Percentiles rank a stretch among this genome's conserved stretches.
phyloP scores from a whole-genome alignment of 2,113 vertebrate genomes.

The Tringa solitaria region DNA sequence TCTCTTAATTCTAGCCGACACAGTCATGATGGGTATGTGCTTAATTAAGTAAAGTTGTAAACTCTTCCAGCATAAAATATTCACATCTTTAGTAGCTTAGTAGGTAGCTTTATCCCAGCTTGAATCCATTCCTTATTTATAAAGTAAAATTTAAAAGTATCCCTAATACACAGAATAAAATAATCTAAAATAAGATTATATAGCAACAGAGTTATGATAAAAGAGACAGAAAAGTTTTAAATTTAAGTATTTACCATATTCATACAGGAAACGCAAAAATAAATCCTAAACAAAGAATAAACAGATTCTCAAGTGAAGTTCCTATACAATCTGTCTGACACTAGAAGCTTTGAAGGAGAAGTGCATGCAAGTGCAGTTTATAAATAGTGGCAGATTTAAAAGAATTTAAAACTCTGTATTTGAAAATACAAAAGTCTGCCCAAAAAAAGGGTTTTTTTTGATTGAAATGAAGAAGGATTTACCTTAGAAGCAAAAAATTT shows the following conservation, averaged over 20 bases:
- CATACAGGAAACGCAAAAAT: not conserved
- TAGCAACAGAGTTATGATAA: not conserved
- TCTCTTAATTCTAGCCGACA: not conserved
- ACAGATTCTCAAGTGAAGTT: not conserved
- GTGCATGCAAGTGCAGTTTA: not conserved
- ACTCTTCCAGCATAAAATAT: not conserved
- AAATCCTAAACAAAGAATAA: not conserved
- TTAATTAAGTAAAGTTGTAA: not conserved
- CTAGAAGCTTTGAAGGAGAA: not conserved
- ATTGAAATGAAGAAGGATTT: not conserved
- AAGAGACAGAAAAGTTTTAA: not conserved
- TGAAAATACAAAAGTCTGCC: not conserved
- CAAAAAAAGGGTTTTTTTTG: not conserved
- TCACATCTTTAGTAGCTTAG: not conserved
- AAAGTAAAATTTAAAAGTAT: not conserved
- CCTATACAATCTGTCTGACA: not conserved
- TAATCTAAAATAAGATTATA: not conserved
- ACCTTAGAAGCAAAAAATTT: not conserved
- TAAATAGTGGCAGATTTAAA: not conserved
- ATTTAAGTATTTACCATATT: not conserved
- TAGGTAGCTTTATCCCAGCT: not conserved
- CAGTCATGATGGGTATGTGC: not conserved
- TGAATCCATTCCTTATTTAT: not conserved
- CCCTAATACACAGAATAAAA: not conserved
- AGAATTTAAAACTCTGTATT: not conserved